Evolutionary conservation across 1,140 invertebrate genomes (phyloP).

Genomic region (Tetramorium alpestre): DNA sequence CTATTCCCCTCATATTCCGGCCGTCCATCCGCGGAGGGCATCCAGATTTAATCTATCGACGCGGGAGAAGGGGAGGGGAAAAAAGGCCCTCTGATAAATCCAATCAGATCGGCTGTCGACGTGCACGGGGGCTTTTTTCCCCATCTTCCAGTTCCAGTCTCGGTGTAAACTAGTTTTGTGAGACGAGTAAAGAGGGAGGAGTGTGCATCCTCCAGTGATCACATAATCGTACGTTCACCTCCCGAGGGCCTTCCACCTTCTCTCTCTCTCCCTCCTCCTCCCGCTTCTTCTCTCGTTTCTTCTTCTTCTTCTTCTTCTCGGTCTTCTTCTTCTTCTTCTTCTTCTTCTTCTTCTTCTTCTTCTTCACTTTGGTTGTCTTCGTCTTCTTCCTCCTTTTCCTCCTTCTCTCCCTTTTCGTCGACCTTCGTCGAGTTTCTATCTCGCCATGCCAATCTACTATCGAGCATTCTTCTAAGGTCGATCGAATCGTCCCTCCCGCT

Average conservation of each 20-base stretch:
- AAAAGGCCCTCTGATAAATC: constrained; percentile 73
- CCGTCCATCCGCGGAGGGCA: neutral
- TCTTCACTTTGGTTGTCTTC: neutral
- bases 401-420: constrained; percentile 24
- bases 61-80: constrained; percentile 58
- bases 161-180: constrained; percentile 74
- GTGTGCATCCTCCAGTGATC: constrained; percentile 82
- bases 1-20: constrained; percentile 18
- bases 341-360: constrained; percentile 6
- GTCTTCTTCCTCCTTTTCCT: constrained; percentile 26
- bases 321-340: constrained; percentile 35
- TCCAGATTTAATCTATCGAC: constrained; percentile 69
- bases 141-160: constrained; percentile 53
- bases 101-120: constrained; percentile 77
- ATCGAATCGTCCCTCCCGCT: constrained; percentile 62
- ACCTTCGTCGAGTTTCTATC: constrained; percentile 57
- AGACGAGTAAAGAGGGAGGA: constrained; percentile 76
- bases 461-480: constrained; percentile 60
- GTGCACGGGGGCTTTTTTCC: constrained; percentile 43
- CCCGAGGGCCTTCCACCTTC: constrained; percentile 45
- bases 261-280: constrained; percentile 8
- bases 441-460: constrained; percentile 60
- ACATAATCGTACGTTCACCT: constrained; percentile 85
- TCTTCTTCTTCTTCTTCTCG: constrained; percentile 21
- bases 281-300: neutral